A percentile compares a stretch with the other conserved stretches of the same genome.
Conservation (phyloP, 2,113 vertebrate genomes). For the Neogale vison region DNA sequence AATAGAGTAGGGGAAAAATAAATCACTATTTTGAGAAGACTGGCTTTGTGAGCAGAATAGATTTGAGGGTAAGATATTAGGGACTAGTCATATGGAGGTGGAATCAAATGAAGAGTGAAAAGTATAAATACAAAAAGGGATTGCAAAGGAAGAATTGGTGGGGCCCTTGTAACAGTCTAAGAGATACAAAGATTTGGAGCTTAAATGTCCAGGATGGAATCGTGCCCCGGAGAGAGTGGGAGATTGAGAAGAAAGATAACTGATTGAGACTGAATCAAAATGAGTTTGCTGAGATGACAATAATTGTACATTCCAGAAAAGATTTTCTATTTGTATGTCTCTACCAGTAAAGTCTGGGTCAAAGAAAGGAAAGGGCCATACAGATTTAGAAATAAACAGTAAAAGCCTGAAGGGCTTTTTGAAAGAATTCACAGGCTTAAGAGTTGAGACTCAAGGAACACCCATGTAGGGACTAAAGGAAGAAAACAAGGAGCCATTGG, state of each 20-base stretch:
- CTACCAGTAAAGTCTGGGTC: background rate
- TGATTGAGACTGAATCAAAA: background rate
- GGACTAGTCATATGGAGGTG: background rate
- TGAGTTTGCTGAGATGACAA: background rate
- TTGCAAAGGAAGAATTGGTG: background rate
- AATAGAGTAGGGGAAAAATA: background rate
- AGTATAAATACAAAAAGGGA: background rate
- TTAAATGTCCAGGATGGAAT: background rate
- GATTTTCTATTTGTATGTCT: background rate
- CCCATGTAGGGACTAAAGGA: background rate
- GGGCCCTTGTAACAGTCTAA: background rate
- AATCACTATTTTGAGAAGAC: background rate
- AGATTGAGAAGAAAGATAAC: background rate
- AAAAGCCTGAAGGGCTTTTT: background rate
- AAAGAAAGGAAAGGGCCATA: background rate
- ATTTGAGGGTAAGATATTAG: background rate
- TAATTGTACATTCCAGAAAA: background rate
- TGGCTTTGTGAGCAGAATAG: background rate
- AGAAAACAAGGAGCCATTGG: background rate
- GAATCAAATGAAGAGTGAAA: background rate
- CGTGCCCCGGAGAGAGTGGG: background rate
- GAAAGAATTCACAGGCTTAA: background rate
- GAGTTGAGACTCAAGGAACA: background rate
- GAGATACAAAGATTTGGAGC: background rate
- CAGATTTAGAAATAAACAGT: background rate